These are phyloP conservation scores for Lineus longissimus DNA, from an alignment of 1,140 invertebrate species.

Conservation along the genomic window DNA sequence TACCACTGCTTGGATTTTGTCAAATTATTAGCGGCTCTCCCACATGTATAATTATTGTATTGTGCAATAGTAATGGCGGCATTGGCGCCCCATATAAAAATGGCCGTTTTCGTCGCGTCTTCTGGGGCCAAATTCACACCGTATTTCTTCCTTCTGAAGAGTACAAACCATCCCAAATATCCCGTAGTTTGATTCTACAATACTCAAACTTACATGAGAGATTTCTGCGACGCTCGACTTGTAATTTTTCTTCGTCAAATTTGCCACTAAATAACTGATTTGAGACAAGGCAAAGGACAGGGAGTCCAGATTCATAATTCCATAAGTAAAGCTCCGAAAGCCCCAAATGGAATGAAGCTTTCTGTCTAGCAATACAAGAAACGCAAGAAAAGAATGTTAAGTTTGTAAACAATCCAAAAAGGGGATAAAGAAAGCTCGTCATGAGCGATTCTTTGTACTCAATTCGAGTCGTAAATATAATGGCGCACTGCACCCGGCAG, in stretches of 20 bases:
- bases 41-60: no score
- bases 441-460: not conserved
- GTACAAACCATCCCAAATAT: no score
- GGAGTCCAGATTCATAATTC: constrained; percentile 98
- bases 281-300: constrained; percentile 95
- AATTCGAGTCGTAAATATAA: no score
- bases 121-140: no score
- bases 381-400: constrained; percentile 28
- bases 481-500: no score
- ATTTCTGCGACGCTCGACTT: constrained; percentile 80
- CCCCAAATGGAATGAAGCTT: constrained; percentile 56
- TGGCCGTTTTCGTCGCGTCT: no score
- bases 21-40: no score
- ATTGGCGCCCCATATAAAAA: no score
- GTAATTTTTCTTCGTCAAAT: constrained; percentile 93
- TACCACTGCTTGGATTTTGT: no score
- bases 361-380: constrained; percentile 34
- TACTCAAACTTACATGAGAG: constrained; percentile 62
- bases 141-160: no score
- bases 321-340: constrained; percentile 66
- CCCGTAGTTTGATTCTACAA: no score
- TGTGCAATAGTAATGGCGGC: no score
- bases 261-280: constrained; percentile 93
- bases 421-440: constrained; percentile 2
- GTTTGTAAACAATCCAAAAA: constrained; percentile 27